These are phyloP conservation scores for Fregetta grallaria DNA, from an alignment of 2,113 vertebrate species.

Conservation along the genomic window DNA sequence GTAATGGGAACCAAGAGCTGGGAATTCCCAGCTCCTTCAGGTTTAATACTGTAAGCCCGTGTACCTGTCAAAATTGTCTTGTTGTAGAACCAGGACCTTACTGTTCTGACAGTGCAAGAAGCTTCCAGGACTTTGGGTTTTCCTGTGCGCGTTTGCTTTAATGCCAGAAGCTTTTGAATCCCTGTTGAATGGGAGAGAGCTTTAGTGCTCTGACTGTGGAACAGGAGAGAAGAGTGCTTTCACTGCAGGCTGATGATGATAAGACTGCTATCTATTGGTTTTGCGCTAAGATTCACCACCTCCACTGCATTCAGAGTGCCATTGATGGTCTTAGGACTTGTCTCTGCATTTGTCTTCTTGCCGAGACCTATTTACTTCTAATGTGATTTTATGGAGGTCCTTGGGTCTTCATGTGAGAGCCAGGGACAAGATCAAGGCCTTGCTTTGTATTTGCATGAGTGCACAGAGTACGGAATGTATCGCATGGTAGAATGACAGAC, in stretches of 20 bases:
- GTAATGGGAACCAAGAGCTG: neutral
- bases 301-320: neutral
- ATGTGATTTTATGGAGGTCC: neutral
- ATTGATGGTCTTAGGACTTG: neutral
- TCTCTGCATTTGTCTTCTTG: neutral
- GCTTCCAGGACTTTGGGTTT: neutral
- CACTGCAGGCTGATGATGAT: neutral
- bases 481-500: neutral
- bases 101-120: neutral
- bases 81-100: neutral
- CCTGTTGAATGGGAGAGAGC: neutral
- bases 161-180: neutral
- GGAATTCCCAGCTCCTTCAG: neutral
- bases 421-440: neutral
- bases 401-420: neutral
- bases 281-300: neutral
- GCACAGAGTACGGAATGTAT: neutral
- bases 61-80: neutral
- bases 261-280: accelerated
- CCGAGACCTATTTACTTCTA: neutral
- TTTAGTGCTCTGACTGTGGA: neutral
- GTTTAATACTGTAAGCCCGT: neutral
- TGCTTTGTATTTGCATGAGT: neutral
- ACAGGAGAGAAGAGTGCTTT: neutral
- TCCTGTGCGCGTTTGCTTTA: neutral